Conservation (phyloP, 2,113 vertebrate genomes). For the Colius striatus region DNA sequence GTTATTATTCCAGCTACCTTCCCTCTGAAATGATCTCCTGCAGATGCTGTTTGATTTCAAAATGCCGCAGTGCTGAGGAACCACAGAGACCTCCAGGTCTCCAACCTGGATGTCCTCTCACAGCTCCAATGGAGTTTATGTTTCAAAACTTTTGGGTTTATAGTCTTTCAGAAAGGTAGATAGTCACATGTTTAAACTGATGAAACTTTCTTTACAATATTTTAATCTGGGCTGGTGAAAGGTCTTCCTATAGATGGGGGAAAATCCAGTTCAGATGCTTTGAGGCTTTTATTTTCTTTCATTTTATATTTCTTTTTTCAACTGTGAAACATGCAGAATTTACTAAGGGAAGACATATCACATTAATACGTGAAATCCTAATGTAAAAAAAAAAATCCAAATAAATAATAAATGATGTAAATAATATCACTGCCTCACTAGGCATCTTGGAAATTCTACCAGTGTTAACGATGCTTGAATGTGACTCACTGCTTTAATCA, state of each 20-base stretch:
- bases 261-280: neutral
- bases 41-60: neutral
- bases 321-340: neutral
- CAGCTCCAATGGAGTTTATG: neutral
- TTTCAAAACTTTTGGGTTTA: neutral
- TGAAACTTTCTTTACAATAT: neutral
- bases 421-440: neutral
- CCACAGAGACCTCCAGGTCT: no score
- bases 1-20: neutral
- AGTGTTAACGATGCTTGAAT: neutral
- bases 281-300: neutral
- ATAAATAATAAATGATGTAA: no score
- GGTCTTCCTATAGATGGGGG: neutral
- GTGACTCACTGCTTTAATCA: neutral
- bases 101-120: neutral
- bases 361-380: neutral
- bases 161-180: neutral
- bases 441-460: neutral
- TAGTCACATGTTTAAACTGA: neutral
- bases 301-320: neutral
- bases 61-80: neutral
- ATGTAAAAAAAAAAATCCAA: neutral
- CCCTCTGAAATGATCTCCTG: neutral
- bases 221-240: neutral
- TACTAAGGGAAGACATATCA: neutral